Evolutionary conservation across 2,113 vertebrate species (phyloP), one percentile per base, ranked within the genome.

Genomic region (Zeus faber): DNA sequence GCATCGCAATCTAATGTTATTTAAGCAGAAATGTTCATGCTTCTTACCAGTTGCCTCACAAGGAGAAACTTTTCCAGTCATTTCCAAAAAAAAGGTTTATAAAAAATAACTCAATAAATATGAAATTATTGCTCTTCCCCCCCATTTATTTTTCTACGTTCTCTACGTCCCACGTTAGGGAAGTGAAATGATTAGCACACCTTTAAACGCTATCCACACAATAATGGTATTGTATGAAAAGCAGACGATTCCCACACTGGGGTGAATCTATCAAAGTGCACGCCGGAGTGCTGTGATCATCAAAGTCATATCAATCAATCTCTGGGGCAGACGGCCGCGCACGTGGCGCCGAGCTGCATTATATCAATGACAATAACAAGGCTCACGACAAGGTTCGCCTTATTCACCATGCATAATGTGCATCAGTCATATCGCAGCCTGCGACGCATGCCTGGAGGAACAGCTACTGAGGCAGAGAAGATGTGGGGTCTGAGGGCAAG

Each of bases 331-430:
- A 72, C 46, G 48, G 35, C 45, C 16, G 44, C 69, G 67, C 46
- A 51, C 5, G n/a, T 6, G 5, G 22, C 61, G 61, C 54, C 57
- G 68, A 20, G 43, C 49, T 62, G 50, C 56, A 77, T 76, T 80
- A 73, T 74, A 80, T 86, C 73, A 68, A 65, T 77, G 67, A 67
- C 76, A 76, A 62, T 63, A 76, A 77, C 67, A 59, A 58, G 70
- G 26, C 60, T 76, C 62, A 68, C 66, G 49, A 55, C 56, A 55
- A 56, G 49, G 47, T 70, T 6, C 35, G 47, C 26, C 27, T 41
- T 41, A 66, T 59, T 27, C 68, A 67, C 27, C 44, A 54, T 18
- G 17, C 63, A 63, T 66, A 64, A 69, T 69, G 70, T 54, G 64
- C 45, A 65, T 71, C 66, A 46, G 35, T 57, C 64, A 24, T 35